Conservation (phyloP, 2,888 invertebrate species). For the Drosophila anomalipes region DNA sequence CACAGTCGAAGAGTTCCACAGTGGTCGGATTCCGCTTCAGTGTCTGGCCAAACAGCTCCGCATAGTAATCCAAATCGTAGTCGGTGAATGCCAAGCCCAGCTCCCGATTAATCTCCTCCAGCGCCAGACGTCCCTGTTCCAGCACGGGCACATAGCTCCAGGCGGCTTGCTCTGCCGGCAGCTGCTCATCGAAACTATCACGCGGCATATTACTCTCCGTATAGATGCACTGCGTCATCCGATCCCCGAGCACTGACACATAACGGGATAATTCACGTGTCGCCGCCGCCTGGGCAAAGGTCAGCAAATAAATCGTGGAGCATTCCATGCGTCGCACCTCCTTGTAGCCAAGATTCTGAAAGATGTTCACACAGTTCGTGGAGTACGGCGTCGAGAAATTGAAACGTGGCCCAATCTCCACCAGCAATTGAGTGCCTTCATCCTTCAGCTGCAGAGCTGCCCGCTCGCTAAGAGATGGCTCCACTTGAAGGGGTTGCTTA, state of each 20-base stretch:
- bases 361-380: conserved; percentile 98
- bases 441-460: conserved; percentile 78
- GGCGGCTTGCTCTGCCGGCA: conserved; percentile 89
- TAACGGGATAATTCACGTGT: conserved; percentile 50
- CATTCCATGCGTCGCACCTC: conserved; percentile 93
- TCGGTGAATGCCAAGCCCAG: conserved; percentile 96
- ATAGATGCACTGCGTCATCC: conserved; percentile 97
- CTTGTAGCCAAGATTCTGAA: conserved; percentile 92
- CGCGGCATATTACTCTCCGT: conserved; percentile 88
- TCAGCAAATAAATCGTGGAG: conserved; percentile 91
- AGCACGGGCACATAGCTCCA: conserved; percentile 95
- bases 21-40: conserved; percentile 97
- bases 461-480: conserved; percentile 86
- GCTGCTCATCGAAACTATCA: conserved; percentile 89
- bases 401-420: conserved; percentile 97
- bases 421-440: conserved; percentile 85
- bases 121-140: conserved; percentile 90
- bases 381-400: conserved; percentile 98
- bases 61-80: conserved; percentile 96
- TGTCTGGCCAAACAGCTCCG: conserved; percentile 92
- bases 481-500: conserved; percentile 88
- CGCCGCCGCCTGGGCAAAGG: conserved; percentile 78
- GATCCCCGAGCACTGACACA: conserved; percentile 92
- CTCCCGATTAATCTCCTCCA: conserved; percentile 92
- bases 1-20: conserved; percentile 98